Evolutionary conservation across 2,113 vertebrate genomes (phyloP), one percentile per base, ranked within the genome.

Genomic region (Lycaon pictus): DNA sequence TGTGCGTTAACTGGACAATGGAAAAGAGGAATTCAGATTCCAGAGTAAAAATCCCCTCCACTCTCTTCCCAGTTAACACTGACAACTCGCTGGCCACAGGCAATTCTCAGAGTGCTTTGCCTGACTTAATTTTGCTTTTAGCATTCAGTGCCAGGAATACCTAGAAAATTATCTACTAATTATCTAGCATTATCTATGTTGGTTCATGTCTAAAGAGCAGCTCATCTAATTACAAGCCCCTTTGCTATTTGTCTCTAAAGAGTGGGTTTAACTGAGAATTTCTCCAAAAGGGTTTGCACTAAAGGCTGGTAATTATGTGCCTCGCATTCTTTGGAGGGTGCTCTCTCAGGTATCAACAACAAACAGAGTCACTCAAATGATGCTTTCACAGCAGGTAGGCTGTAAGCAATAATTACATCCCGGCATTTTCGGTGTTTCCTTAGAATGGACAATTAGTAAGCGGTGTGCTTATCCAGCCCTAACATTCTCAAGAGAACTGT

Each of bases 101-200:
- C 98, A 96, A 97, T 98, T 98, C 98, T 97, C 97, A 97, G 96
- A 98, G 98, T 97, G 97, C 97, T 98, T 98, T 98, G 99, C 98
- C 98, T 99, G 98, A 98, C 97, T 99, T 98, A 98, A 98, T 96
- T 96, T 90, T 95, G 97, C 76, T 98, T 98, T 99, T 98, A 98
- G 94, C 97, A 94, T 95, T 98, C 98, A 91, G 97, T 98, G 99
- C 99, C 99, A 99, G 98, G 99, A 99, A 99, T 99, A 99, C 99
- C 98, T 99, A 98, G 97, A 98, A 99, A 99, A 99, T 98, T 96
- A 99, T 99, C 99, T 98, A 97, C 99, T 99, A 99, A 99, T 99
- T 99, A 99, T 98, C 99, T 99, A 95, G 98, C 99, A 99, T 98
- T 98, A 96, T 99, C 99, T 99, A 97, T 99, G 99, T 99, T 98